phyloP scores from a whole-genome alignment of 92 coral and sea anemone genomes.

The Metridium senile region DNA sequence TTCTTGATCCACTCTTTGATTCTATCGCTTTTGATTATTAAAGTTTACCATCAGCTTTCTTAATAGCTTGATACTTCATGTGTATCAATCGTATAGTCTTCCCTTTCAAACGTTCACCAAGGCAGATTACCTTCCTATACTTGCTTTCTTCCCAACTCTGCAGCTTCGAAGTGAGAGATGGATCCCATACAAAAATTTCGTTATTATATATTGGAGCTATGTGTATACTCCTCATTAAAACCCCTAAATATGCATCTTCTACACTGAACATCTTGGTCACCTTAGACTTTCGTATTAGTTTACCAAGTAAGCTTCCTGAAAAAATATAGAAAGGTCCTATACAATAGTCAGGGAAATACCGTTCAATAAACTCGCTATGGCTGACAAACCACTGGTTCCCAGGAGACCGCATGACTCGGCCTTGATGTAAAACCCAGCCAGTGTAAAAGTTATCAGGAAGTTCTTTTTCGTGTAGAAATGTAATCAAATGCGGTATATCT shows the following conservation, averaged over 20 bases:
- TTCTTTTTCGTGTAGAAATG: slow-evolving; percentile 26
- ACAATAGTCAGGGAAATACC: slow-evolving; percentile 44
- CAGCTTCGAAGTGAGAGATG: background rate
- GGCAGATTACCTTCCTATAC: slow-evolving; percentile 23
- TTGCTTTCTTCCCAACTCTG: slow-evolving; percentile 13
- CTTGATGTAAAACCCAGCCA: slow-evolving; percentile 43
- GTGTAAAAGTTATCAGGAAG: slow-evolving; percentile 39
- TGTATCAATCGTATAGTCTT: slow-evolving; percentile 27
- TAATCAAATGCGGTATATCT: slow-evolving; percentile 34
- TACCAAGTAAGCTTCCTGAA: slow-evolving; percentile 32
- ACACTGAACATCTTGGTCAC: slow-evolving; percentile 29
- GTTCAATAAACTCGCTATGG: slow-evolving; percentile 36
- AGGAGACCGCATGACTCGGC: slow-evolving; percentile 33
- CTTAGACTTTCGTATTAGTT: background rate
- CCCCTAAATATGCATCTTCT: slow-evolving; percentile 46
- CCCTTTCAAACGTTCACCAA: slow-evolving; percentile 32
- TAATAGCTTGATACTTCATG: slow-evolving; percentile 10
- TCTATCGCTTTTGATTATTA: background rate
- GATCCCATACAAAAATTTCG: slow-evolving; percentile 32
- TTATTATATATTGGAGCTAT: slow-evolving; percentile 17
- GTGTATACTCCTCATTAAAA: slow-evolving; percentile 30
- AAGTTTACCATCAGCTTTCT: background rate
- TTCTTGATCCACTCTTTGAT: background rate
- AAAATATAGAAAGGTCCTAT: slow-evolving; percentile 48
- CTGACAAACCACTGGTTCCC: slow-evolving; percentile 41